phyloP scores from a whole-genome alignment of 2,113 vertebrate species.

The Phoenicopterus ruber region DNA sequence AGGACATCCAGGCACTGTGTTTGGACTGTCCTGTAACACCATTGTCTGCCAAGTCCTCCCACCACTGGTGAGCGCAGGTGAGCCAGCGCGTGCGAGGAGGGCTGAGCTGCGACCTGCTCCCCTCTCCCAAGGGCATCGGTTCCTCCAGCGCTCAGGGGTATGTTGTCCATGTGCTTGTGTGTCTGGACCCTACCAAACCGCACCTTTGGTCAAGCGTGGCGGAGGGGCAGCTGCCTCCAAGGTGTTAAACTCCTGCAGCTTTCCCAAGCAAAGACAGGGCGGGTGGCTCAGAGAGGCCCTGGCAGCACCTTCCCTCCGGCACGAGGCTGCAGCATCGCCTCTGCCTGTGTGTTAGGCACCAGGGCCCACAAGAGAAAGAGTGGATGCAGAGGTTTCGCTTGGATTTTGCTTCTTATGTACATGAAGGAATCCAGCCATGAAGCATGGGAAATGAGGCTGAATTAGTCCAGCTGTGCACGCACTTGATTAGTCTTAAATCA shows the following conservation, averaged over 20 bases:
- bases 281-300: neutral
- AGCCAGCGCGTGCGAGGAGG: rapidly evolving
- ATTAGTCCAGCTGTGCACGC: neutral
- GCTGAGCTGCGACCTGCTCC: neutral
- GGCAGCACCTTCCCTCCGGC: neutral
- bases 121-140: rapidly evolving
- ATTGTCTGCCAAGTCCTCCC: neutral
- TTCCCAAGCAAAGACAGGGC: neutral
- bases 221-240: neutral
- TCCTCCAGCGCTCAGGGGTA: neutral
- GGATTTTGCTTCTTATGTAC: neutral
- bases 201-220: neutral
- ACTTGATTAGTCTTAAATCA: neutral
- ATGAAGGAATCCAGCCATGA: neutral
- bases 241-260: neutral
- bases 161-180: rapidly evolving
- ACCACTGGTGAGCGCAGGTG: neutral
- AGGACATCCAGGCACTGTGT: neutral
- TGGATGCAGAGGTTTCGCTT: neutral
- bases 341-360: neutral
- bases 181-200: neutral
- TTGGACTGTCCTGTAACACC: neutral
- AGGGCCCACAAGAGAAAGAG: neutral
- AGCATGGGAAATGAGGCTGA: neutral
- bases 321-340: rapidly evolving